Evolutionary conservation across 2,797 vertebrate genomes (phyloP).

Genomic region (Distichodus sexfasciatus): DNA sequence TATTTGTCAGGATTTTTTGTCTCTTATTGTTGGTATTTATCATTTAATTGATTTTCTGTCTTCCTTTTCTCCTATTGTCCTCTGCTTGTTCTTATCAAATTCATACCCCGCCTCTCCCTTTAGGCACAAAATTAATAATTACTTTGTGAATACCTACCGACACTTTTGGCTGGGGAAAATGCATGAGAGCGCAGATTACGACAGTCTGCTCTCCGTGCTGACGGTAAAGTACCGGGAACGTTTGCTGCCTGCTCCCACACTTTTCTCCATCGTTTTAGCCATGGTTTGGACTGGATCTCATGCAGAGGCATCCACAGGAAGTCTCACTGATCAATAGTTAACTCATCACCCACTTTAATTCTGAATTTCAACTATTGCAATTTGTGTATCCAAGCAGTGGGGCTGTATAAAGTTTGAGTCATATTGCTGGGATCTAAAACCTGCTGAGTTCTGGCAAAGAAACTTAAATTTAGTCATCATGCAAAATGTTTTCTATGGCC

Average conservation of each 20-base stretch:
- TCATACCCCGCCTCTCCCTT: constrained; percentile 84
- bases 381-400: no score
- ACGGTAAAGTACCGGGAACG: constrained; percentile 89
- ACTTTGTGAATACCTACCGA: constrained; percentile 96
- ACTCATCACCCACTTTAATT: neutral
- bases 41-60: constrained; percentile 51
- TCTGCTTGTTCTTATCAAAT: constrained; percentile 56
- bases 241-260: constrained; percentile 53
- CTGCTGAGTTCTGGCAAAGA: no score
- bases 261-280: constrained; percentile 64
- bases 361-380: no score
- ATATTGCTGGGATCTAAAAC: no score
- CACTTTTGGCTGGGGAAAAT: constrained; percentile 95
- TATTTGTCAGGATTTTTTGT: neutral
- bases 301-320: constrained; percentile 69
- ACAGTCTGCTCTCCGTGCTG: constrained; percentile 95
- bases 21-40: neutral
- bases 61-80: constrained; percentile 20
- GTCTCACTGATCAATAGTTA: constrained; percentile 79
- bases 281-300: constrained; percentile 71
- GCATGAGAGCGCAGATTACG: constrained; percentile 93
- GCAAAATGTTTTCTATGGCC: no score
- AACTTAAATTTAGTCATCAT: no score
- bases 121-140: constrained; percentile 99
- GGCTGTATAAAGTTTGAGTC: no score